These are phyloP conservation scores for Hydraecia micacea DNA, from an alignment of 2,888 invertebrate genomes.

Conservation along the genomic window DNA sequence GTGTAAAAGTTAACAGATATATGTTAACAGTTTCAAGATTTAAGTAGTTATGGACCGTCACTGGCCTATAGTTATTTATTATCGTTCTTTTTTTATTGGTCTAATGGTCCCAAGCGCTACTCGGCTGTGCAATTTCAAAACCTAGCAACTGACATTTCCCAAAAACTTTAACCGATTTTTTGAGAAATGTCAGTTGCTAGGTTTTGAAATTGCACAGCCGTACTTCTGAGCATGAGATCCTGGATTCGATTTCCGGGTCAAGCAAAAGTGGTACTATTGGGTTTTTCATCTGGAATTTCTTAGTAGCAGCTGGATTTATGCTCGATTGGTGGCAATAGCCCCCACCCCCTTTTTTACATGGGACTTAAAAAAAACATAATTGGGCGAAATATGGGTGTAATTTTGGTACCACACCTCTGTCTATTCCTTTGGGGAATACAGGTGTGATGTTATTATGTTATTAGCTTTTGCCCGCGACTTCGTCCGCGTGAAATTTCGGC, in stretches of 20 bases:
- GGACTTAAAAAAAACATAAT: neutral
- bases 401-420: neutral
- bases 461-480: no score
- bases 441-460: neutral
- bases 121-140: no score
- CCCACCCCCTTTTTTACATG: no score
- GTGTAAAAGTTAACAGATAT: neutral
- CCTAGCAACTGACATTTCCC: no score
- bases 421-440: neutral
- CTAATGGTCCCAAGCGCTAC: neutral
- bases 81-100: neutral
- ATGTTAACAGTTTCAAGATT: conserved; percentile 7
- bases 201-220: no score
- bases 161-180: no score
- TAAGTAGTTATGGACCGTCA: neutral
- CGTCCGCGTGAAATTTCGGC: no score
- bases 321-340: neutral
- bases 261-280: neutral
- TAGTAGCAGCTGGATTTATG: neutral
- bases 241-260: neutral
- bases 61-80: neutral
- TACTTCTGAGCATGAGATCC: neutral
- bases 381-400: neutral
- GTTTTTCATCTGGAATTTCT: neutral
- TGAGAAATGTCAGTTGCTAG: no score